These are phyloP conservation scores for Sylvilagus bachmani DNA, from an alignment of 2,113 vertebrate genomes.

Conservation along the genomic window DNA sequence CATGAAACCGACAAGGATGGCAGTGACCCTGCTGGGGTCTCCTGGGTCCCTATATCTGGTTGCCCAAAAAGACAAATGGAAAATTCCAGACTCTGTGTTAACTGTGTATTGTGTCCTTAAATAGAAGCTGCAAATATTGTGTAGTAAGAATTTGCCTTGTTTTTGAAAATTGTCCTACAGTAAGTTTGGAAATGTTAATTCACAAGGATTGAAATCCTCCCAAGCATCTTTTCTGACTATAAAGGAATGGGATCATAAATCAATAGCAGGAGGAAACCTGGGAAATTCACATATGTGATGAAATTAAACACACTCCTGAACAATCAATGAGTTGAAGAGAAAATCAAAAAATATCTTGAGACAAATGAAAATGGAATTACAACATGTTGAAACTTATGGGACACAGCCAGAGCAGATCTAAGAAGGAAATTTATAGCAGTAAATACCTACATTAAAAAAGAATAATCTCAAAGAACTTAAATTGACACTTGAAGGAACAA, in stretches of 20 bases:
- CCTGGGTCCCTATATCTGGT: accelerated
- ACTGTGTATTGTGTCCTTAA: background rate
- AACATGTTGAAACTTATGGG: background rate
- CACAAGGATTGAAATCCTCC: background rate
- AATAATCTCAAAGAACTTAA: background rate
- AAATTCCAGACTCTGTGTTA: background rate
- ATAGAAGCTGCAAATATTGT: background rate
- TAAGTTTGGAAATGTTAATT: background rate
- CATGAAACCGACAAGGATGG: background rate
- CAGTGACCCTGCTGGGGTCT: accelerated
- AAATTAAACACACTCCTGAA: background rate
- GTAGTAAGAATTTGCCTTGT: background rate
- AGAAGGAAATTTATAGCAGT: background rate
- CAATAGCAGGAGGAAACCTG: background rate
- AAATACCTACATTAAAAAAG: background rate
- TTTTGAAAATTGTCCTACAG: background rate
- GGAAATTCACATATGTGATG: background rate
- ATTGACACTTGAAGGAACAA: background rate
- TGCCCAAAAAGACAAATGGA: background rate
- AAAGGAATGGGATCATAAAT: background rate
- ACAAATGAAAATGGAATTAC: background rate
- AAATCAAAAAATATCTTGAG: background rate
- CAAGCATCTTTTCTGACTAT: background rate
- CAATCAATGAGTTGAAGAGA: background rate
- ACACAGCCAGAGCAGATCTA: background rate